Percentiles rank a stretch among this genome's conserved stretches.
phyloP scores from a whole-genome alignment of 2,888 invertebrate species.

The Schizotus pectinicornis region DNA sequence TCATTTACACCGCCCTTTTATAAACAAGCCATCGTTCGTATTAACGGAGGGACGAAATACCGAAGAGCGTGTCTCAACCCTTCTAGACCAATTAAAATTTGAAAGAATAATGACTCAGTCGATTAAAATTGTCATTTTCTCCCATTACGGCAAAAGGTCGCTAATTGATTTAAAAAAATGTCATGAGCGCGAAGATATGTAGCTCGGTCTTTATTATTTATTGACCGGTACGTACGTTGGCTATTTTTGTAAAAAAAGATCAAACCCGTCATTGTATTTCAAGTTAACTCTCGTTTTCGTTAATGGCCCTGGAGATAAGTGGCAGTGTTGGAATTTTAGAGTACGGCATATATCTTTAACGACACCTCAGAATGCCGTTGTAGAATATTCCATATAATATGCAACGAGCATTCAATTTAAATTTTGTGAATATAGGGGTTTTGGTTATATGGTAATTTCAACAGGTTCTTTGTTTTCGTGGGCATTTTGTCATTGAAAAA shows the following conservation, averaged over 20 bases:
- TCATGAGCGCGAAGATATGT: conserved; percentile 4
- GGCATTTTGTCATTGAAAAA: conserved; percentile 42
- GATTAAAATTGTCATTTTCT: conserved; percentile 31
- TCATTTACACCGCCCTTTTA: conserved; percentile 27
- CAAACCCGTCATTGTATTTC: conserved; percentile 44
- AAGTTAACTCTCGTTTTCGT: conserved; percentile 51
- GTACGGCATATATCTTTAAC: conserved; percentile 53
- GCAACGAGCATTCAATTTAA: conserved; percentile 53
- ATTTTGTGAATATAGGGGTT: conserved; percentile 54
- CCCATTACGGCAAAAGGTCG: conserved; percentile 9
- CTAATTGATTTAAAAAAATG: neutral
- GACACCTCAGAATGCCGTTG: conserved; percentile 54
- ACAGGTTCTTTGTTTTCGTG: conserved; percentile 47
- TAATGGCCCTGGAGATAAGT: conserved; percentile 52
- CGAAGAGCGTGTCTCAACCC: conserved; percentile 30
- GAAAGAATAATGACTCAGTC: conserved; percentile 36
- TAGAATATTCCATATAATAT: conserved; percentile 56
- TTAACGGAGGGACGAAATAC: conserved; percentile 22
- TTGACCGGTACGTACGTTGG: conserved; percentile 33
- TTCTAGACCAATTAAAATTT: conserved; percentile 42
- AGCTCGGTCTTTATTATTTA: conserved; percentile 35
- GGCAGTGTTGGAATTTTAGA: conserved; percentile 49
- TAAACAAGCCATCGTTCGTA: conserved; percentile 32
- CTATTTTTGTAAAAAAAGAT: conserved; percentile 39
- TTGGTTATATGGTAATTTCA: conserved; percentile 53